Evolutionary conservation across 2,113 vertebrate genomes (phyloP), one percentile per base, ranked within the genome.

Genomic region (Nothocercus nigrocapillus): DNA sequence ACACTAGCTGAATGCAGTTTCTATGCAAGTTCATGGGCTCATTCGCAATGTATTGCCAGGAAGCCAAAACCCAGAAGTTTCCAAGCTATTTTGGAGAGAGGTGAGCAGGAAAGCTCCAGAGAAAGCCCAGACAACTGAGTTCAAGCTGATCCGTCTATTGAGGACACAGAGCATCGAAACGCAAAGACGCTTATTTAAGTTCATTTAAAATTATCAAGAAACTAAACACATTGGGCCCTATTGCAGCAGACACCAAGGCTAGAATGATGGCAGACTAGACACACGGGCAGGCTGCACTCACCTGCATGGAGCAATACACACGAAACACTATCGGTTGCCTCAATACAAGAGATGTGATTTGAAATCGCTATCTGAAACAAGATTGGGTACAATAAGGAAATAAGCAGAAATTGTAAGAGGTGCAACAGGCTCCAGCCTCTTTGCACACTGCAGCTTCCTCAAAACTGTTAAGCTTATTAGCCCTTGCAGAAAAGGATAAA

Each of bases 391-490:
- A 34, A 25, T 5, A 68, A 64, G 59, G 82, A 34, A 80, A 85
- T 2, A 24, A 63, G 28, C 61, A n/a, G 34, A 88, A 81, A 9
- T 2, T 1, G 25, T 0, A n/a, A 78, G 61, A 84, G 77, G 74
- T 56, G 32, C 81, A 22, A 28, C 53, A 79, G 81, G 88, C 56
- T 68, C 70, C 72, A 69, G 67, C 34, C 36, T 15, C 77, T 28
- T 8, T 40, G 76, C 54, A 42, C 61, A 1, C 73, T 4, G 53
- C 79, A 40, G 83, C 90, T 67, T 81, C 94, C 94, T 87, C 78
- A 9, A 61, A 87, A 88, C 90, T 67, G 53, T 13, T 84, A 94
- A 96, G 81, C 88, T 90, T 51, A 54, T 89, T 95, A 94, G 62
- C 81, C 88, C 56, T 54, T 19, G 0, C 77, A 90, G 93, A 86